These are phyloP conservation scores for Oncopeltus fasciatus DNA, from an alignment of 1,140 invertebrate species.

Conservation along the genomic window DNA sequence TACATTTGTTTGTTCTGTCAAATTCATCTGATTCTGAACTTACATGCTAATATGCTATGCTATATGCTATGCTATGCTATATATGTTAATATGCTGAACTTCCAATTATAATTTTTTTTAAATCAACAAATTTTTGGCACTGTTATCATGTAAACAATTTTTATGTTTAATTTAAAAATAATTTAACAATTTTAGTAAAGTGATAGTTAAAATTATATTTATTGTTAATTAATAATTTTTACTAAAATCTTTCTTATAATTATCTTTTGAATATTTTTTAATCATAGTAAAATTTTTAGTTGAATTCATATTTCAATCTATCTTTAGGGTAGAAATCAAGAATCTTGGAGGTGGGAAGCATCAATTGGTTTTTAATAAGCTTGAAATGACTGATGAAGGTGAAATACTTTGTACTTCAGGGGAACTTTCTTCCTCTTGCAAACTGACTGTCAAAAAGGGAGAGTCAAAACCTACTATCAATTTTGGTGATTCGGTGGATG, in stretches of 20 bases:
- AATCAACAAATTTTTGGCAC: too few species aligned
- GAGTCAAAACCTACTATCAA: conserved; percentile 68
- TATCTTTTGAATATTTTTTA: not conserved
- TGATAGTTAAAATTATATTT: too few species aligned
- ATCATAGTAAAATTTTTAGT: not conserved
- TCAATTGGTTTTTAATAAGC: conserved; percentile 70
- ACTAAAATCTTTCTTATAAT: not conserved
- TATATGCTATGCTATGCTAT: too few species aligned
- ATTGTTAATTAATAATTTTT: conserved; percentile 1
- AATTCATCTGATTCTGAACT: too few species aligned
- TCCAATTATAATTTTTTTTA: too few species aligned
- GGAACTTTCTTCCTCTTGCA: conserved; percentile 61
- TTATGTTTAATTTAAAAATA: too few species aligned
- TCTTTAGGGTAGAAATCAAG: conserved; percentile 62
- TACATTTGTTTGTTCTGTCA: too few species aligned
- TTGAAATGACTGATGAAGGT: conserved; percentile 66
- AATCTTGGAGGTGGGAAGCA: conserved; percentile 84
- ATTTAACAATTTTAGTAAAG: too few species aligned
- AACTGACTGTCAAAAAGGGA: conserved; percentile 68
- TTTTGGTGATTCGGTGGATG: conserved; percentile 64
- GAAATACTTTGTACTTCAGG: conserved; percentile 75
- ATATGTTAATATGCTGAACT: too few species aligned
- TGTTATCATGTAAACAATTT: too few species aligned
- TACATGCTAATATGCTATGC: too few species aligned
- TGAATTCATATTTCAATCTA: conserved; percentile 5